Percentiles rank a stretch among this genome's conserved stretches.
phyloP scores from a whole-genome alignment of 2,113 vertebrate genomes.

The Gyps fulvus region DNA sequence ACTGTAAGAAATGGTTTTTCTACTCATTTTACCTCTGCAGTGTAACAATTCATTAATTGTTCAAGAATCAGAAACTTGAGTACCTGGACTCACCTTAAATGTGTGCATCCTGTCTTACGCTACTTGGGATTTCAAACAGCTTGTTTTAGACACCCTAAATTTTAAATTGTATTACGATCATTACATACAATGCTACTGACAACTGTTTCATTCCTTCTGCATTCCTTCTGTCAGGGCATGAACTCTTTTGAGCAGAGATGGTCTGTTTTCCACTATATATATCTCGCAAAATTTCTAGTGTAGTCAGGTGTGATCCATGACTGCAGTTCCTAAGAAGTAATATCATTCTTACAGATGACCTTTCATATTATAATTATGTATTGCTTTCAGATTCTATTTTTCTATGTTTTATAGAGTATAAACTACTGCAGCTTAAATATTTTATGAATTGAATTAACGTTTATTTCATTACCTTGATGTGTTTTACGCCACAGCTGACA shows the following conservation, averaged over 20 bases:
- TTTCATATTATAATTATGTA: not conserved
- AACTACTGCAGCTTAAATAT: not conserved
- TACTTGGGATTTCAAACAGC: not conserved
- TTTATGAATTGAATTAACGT: not conserved
- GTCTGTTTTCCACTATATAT: not conserved
- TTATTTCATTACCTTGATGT: constrained; percentile 87
- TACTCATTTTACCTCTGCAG: not conserved
- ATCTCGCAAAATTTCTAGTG: not conserved
- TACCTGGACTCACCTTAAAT: not conserved
- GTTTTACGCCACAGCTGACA: constrained; percentile 95
- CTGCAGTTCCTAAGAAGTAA: not conserved
- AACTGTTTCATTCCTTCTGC: not conserved
- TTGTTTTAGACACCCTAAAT: not conserved
- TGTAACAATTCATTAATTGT: not conserved
- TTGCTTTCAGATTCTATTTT: not conserved
- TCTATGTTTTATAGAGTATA: not conserved
- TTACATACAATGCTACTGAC: not conserved
- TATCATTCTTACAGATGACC: not conserved
- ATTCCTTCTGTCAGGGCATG: not conserved
- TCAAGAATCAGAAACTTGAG: not conserved
- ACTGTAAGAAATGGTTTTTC: not conserved
- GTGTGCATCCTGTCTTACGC: not conserved
- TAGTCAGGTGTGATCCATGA: not conserved
- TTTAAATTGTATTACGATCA: not conserved
- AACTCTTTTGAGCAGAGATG: not conserved